Percentiles rank a stretch among this genome's conserved stretches.
phyloP scores from a whole-genome alignment of 2,888 invertebrate species.

The Xiphydria camelus region DNA sequence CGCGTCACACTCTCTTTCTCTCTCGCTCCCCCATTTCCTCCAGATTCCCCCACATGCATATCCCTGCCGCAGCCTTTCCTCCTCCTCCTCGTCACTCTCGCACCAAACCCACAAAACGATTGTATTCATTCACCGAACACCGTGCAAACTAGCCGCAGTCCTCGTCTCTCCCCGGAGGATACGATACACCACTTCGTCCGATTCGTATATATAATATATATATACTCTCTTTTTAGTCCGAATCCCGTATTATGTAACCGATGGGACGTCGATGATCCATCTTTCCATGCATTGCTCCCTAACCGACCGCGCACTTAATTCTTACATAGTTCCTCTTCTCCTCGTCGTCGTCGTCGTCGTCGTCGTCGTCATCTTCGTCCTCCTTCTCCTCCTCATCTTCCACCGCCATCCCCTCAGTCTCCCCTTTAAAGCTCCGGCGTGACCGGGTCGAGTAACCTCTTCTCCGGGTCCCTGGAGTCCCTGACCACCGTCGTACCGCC shows the following conservation, averaged over 20 bases:
- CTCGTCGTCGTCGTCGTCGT: constrained; percentile 9
- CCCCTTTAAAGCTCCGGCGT: constrained; percentile 59
- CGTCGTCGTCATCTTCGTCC: neutral
- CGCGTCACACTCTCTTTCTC: neutral
- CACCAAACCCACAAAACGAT: too few species aligned
- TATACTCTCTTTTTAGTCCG: too few species aligned
- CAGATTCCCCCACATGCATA: neutral
- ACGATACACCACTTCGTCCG: too few species aligned
- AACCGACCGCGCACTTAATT: constrained; percentile 1
- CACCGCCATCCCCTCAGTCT: too few species aligned
- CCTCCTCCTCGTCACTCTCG: neutral
- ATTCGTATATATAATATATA: too few species aligned
- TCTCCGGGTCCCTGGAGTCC: constrained; percentile 59
- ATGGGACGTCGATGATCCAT: neutral
- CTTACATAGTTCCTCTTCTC: too few species aligned
- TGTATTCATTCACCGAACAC: too few species aligned
- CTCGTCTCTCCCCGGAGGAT: too few species aligned
- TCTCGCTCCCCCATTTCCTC: neutral
- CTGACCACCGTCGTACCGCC: constrained; percentile 50
- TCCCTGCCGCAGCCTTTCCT: neutral
- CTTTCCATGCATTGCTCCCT: neutral
- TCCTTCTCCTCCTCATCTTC: too few species aligned
- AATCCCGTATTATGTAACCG: too few species aligned
- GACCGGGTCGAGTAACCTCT: constrained; percentile 61
- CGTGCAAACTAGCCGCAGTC: too few species aligned